Percentiles rank a stretch among this genome's conserved stretches.
Conservation (phyloP, 2,888 invertebrate genomes). For the Synergus gifuensis region DNA sequence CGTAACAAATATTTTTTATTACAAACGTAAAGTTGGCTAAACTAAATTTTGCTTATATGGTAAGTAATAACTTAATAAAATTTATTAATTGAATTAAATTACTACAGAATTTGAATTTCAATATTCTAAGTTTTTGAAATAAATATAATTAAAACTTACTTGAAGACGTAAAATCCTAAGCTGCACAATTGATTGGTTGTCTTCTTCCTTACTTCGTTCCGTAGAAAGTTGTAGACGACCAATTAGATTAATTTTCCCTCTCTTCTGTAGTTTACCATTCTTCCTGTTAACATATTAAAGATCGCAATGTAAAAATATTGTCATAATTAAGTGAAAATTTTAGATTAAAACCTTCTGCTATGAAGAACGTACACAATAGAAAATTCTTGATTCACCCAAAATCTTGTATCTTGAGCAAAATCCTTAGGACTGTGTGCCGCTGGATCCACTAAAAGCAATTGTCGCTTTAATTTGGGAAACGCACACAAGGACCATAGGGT, state of each 20-base stretch:
- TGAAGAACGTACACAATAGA: conserved; percentile 82
- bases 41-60: too few species aligned
- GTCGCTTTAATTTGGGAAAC: conserved; percentile 96
- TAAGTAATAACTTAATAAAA: too few species aligned
- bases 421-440: conserved; percentile 93
- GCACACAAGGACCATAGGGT: conserved; percentile 98
- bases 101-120: too few species aligned
- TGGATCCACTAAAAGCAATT: conserved; percentile 91
- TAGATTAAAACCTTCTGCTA: neutral
- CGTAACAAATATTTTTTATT: too few species aligned
- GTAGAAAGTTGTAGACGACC: conserved; percentile 97
- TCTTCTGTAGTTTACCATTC: conserved; percentile 95
- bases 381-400: conserved; percentile 99
- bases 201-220: conserved; percentile 96
- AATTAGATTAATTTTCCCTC: conserved; percentile 97
- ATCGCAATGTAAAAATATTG: neutral
- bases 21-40: too few species aligned
- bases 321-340: neutral
- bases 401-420: conserved; percentile 93
- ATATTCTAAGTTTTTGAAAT: too few species aligned
- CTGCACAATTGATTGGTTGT: conserved; percentile 99
- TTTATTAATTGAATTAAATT: too few species aligned
- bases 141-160: conserved; percentile 71
- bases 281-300: conserved; percentile 81
- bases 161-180: conserved; percentile 93